Evolutionary conservation across 2,888 invertebrate genomes (phyloP).

Genomic region (Papilio demoleus): DNA sequence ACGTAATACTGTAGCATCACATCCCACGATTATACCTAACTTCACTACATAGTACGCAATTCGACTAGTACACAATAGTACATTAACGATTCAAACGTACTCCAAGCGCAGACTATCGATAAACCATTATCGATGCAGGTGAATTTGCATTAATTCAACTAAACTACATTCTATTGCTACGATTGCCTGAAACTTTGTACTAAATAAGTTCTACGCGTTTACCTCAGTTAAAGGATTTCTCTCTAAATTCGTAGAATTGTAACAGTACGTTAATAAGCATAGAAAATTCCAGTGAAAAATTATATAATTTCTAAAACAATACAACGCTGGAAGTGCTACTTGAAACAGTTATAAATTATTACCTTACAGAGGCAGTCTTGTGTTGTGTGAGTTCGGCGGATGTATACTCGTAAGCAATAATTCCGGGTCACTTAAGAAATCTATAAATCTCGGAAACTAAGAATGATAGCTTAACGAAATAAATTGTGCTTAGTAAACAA

Average conservation of each 20-base stretch:
- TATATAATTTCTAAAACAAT: not conserved
- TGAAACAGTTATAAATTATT: too few relatives aligned
- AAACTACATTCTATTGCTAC: slow-evolving; percentile 10
- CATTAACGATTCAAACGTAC: slow-evolving; percentile 23
- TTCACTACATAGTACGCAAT: not conserved
- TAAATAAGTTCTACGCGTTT: not conserved
- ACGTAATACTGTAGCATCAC: too few relatives aligned
- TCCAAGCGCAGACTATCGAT: not conserved
- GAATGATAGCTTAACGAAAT: too few relatives aligned
- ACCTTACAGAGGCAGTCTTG: too few relatives aligned
- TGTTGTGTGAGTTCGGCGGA: too few relatives aligned
- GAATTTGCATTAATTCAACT: slow-evolving; percentile 27
- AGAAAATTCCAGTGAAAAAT: not conserved
- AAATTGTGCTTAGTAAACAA: too few relatives aligned
- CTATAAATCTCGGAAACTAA: too few relatives aligned
- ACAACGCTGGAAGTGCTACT: too few relatives aligned
- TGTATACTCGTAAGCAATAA: too few relatives aligned
- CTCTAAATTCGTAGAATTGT: not conserved
- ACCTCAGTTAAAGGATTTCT: not conserved
- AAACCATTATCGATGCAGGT: slow-evolving; percentile 20
- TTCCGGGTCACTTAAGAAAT: too few relatives aligned
- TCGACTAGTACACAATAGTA: slow-evolving; percentile 12
- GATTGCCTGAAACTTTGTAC: slow-evolving; percentile 2
- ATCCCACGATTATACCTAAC: not conserved
- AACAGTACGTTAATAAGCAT: not conserved